Base-by-base conservation (phyloP, 1,140 invertebrate genomes). In the Drosophila tristis region DNA sequence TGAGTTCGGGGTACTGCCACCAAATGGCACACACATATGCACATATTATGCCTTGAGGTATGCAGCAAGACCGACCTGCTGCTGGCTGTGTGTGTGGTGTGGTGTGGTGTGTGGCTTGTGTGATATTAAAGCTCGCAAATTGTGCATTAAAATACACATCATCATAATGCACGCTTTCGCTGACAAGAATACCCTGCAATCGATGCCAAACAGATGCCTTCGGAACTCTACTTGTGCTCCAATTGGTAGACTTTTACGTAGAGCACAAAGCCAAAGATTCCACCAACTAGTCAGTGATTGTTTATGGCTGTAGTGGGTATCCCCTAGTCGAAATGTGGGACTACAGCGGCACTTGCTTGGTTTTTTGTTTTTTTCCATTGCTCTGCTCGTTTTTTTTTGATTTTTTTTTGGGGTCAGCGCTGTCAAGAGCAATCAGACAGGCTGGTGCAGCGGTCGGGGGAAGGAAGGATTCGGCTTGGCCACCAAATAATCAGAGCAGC, bases 101-200 rank as follows among this genome's bases (percentile, higher is more conserved):
- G 16, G 16, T 16, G 16, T 16, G 16, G 16, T 16, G 16, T 51
- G 15, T 39, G 45, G n/a, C 20, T 11, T 26, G 70, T 25, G 51
- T 57, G 64, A 31, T 74, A 47, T 74, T 74, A 63, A 64, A 74
- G 70, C 44, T 58, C 71, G 42, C 70, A 74, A 74, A 65, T 65
- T 75, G 72, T 48, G 64, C 54, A 78, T 82, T 66, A 74, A 77
- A 70, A 79, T 72, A 80, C 63, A 80, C 75, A 77, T 85, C 63
- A 80, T 85, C 80, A 80, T 85, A 67, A 80, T 65, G 76, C 65
- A 63, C 71, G 45, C 49, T 74, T 74, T 57, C 50, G 49, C 53
- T 59, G 42, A 74, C 59, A 68, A 54, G 8, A 3, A 39, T 39
- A 39, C 35, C 4, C 35, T 13, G 13, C 5, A 39, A 5, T 13